Conservation (phyloP, 1,140 invertebrate genomes). For the Vollenhovia emeryi region DNA sequence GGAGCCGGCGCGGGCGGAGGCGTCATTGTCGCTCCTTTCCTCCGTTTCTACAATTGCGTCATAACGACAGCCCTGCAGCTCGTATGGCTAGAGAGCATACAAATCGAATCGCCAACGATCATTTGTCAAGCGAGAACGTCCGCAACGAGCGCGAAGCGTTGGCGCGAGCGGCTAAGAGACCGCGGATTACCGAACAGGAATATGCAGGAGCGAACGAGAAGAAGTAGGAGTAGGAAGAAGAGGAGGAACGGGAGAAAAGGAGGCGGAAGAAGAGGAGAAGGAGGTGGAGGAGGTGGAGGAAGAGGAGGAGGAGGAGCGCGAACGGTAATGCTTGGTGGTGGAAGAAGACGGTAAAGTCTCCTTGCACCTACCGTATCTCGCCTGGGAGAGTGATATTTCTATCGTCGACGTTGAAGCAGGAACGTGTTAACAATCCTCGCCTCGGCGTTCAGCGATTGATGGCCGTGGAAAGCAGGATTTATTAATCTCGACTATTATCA, state of each 20-base stretch:
- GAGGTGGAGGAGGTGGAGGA: neutral
- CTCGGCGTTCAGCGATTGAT: conserved; percentile 75
- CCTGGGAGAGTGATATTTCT: conserved; percentile 78
- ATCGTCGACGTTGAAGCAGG: conserved; percentile 69
- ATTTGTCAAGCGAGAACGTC: conserved; percentile 75
- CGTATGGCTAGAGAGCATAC: conserved; percentile 71
- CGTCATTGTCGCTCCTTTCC: conserved; percentile 70
- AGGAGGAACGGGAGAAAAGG: conserved; percentile 9
- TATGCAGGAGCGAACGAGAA: conserved; percentile 22
- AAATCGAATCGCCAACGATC: conserved; percentile 72
- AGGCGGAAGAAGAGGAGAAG: neutral
- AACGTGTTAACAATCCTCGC: conserved; percentile 77
- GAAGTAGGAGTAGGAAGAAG: conserved; percentile 10
- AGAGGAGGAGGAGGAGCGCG: conserved; percentile 18
- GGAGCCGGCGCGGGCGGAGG: conserved; percentile 68
- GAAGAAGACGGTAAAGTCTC: conserved; percentile 58
- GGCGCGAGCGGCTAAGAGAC: conserved; percentile 57
- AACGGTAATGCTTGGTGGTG: conserved; percentile 52
- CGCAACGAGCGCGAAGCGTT: conserved; percentile 37
- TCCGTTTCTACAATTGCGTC: conserved; percentile 71
- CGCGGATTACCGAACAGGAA: conserved; percentile 68
- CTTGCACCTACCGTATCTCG: conserved; percentile 69
- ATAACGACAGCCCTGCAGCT: conserved; percentile 32
- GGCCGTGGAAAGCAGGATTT: conserved; percentile 77
- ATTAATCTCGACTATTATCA: conserved; percentile 77